Conservation (phyloP, 1,140 invertebrate genomes). For the Trichonephila clavata region DNA sequence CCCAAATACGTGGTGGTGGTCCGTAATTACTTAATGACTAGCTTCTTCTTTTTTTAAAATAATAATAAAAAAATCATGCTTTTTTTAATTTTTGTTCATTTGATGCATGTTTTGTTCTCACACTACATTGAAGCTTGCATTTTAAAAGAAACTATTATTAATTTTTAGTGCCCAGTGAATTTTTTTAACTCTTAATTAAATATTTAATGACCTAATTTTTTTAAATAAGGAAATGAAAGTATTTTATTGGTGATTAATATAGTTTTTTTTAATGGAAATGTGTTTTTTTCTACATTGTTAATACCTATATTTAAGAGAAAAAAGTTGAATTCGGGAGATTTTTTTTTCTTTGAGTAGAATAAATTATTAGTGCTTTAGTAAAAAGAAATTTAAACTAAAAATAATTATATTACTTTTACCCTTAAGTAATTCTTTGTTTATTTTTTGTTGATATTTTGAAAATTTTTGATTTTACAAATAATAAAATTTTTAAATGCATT, state of each 20-base stretch:
- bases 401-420: neutral
- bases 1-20: conserved; percentile 35
- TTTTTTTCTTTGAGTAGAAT: neutral
- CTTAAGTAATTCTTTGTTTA: too few relatives aligned
- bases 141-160: neutral
- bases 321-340: neutral
- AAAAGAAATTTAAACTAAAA: neutral
- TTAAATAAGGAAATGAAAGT: neutral
- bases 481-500: too few relatives aligned
- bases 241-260: conserved; percentile 2
- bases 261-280: neutral
- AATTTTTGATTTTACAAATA: too few relatives aligned
- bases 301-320: neutral
- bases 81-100: conserved; percentile 9
- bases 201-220: conserved; percentile 14
- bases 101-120: neutral
- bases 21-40: conserved; percentile 66
- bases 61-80: neutral
- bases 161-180: neutral
- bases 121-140: neutral
- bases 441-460: too few relatives aligned
- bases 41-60: neutral
- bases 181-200: conserved; percentile 19
- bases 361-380: neutral
- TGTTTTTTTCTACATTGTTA: neutral